Conservation (phyloP, 2,888 invertebrate species). For the Ormyrus thymus region DNA sequence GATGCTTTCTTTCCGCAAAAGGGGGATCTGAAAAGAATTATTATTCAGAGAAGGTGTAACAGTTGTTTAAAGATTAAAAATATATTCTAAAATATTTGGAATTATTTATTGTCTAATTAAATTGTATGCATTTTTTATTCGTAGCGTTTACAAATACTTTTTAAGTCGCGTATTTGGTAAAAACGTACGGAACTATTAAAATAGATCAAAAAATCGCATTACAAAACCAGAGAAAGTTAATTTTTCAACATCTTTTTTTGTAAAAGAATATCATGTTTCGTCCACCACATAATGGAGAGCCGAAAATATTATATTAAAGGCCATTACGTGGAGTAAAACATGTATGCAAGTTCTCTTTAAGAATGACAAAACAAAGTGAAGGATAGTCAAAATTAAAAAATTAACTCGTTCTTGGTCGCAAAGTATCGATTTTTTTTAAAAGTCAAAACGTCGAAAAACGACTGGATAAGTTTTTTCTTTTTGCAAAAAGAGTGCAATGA, state of each 20-base stretch:
- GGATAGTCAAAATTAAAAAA: conserved; percentile 20
- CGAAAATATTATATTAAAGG: background rate
- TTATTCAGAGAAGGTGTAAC: conserved; percentile 13
- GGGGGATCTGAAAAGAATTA: conserved; percentile 7
- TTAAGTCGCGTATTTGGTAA: conserved; percentile 37
- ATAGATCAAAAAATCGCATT: conserved; percentile 30
- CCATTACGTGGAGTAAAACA: background rate
- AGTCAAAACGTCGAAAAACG: conserved; percentile 21
- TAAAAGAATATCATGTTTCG: conserved; percentile 6
- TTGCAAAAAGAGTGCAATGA: conserved; percentile 55
- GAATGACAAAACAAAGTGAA: conserved; percentile 8
- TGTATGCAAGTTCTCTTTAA: conserved; percentile 25
- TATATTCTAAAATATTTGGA: conserved; percentile 19
- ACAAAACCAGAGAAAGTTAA: background rate
- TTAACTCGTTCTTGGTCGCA: conserved; percentile 17
- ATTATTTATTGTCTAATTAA: conserved; percentile 46
- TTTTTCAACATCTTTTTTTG: conserved; percentile 27
- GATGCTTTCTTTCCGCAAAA: conserved; percentile 22
- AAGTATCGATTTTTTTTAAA: conserved; percentile 8
- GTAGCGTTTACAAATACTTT: conserved; percentile 38
- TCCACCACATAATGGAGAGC: background rate
- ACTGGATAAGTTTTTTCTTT: conserved; percentile 39
- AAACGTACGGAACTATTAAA: conserved; percentile 12
- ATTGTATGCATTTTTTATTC: conserved; percentile 42
- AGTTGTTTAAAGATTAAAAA: conserved; percentile 28